Evolutionary conservation across 1,140 invertebrate species (phyloP).

Genomic region (Daktulosphaira vitifoliae): DNA sequence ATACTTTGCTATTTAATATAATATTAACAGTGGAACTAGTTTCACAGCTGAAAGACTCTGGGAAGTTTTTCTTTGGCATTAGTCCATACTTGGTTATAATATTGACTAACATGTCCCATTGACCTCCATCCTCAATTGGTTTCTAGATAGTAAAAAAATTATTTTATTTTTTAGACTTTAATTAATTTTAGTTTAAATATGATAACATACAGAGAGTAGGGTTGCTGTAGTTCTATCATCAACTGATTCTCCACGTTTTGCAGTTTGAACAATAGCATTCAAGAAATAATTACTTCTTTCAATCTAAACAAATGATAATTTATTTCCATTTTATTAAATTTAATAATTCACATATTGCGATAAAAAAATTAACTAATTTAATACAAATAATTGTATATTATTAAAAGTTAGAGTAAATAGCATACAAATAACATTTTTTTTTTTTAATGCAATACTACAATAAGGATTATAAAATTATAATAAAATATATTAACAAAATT

Average conservation of each 20-base stretch:
- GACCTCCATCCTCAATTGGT: conserved; percentile 75
- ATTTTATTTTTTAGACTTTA: neutral
- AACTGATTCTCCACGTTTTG: conserved; percentile 61
- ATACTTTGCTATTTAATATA: conserved; percentile 70
- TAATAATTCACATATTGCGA: no score
- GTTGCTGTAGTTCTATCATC: conserved; percentile 70
- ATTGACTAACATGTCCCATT: conserved; percentile 87
- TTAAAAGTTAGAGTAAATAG: neutral
- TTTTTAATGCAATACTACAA: no score
- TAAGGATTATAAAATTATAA: no score
- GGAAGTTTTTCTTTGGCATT: conserved; percentile 78
- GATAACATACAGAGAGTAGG: conserved; percentile 53
- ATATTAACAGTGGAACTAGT: conserved; percentile 62
- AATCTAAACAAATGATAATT: conserved; percentile 50
- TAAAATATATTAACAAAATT: no score
- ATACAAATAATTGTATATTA: neutral
- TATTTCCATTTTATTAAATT: no score
- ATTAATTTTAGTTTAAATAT: neutral
- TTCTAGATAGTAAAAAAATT: conserved; percentile 48
- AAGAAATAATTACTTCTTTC: conserved; percentile 79
- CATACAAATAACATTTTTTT: no score
- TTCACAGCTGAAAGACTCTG: conserved; percentile 70
- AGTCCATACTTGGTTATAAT: conserved; percentile 77
- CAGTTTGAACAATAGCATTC: conserved; percentile 68
- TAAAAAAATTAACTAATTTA: neutral